Evolutionary conservation across 2,888 invertebrate genomes (phyloP).

Genomic region (Rutpela maculata): DNA sequence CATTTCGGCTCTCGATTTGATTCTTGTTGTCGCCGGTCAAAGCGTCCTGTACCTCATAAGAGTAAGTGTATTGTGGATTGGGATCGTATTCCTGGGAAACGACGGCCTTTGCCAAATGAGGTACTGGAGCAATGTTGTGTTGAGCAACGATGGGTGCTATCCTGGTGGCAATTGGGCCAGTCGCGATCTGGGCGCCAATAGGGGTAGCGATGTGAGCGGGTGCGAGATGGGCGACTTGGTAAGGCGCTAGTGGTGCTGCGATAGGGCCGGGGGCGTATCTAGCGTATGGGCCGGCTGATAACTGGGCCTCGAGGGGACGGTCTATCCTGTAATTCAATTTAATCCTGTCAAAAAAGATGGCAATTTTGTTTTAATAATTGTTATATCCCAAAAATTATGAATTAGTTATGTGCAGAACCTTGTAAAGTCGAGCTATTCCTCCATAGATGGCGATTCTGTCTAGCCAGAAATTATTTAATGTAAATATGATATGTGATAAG

Average conservation of each 20-base stretch:
- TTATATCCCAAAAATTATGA: no score
- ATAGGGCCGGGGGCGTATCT: no score
- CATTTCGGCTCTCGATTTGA: conserved; percentile 80
- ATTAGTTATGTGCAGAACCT: no score
- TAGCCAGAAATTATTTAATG: no score
- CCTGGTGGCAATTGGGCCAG: no score
- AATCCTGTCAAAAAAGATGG: neutral
- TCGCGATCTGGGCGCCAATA: neutral
- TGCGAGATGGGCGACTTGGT: neutral
- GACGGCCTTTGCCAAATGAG: conserved; percentile 66
- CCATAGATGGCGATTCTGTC: no score
- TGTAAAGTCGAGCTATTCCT: no score
- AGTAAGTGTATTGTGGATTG: conserved; percentile 77
- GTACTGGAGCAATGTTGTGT: conserved; percentile 56
- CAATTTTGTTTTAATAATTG: no score
- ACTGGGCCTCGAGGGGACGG: neutral
- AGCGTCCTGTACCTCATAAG: conserved; percentile 77
- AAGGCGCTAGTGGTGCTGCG: neutral
- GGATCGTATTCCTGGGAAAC: conserved; percentile 68
- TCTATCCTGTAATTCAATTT: neutral
- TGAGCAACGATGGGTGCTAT: neutral
- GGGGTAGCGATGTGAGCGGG: neutral
- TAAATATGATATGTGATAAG: no score
- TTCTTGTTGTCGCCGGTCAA: conserved; percentile 77
- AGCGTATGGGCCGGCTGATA: neutral